Percentiles rank a stretch among this genome's conserved stretches.
These are phyloP conservation scores for Sinotaia quadrata DNA, from an alignment of 2,888 invertebrate species.

Conservation along the genomic window DNA sequence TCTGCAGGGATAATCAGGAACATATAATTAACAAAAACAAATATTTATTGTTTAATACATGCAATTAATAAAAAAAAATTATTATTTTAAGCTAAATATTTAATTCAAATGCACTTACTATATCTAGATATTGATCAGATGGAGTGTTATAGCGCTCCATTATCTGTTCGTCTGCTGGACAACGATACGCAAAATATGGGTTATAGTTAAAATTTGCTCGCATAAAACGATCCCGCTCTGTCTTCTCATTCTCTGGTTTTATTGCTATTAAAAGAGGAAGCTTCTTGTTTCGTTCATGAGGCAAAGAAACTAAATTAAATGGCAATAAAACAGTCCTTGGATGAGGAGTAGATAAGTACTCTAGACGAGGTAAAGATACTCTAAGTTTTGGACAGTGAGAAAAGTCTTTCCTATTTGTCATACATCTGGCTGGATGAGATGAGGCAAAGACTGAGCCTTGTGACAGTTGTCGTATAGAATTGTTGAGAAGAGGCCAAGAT, in stretches of 20 bases:
- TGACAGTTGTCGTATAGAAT: too few species aligned
- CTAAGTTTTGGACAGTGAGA: too few species aligned
- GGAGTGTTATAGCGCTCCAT: conserved; percentile 55
- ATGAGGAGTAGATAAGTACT: not conserved
- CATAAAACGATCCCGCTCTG: conserved; percentile 64
- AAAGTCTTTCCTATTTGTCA: too few species aligned
- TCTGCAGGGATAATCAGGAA: too few species aligned
- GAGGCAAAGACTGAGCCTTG: too few species aligned
- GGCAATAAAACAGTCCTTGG: not conserved
- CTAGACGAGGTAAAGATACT: too few species aligned
- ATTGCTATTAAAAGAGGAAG: conserved; percentile 59
- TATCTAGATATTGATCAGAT: conserved; percentile 53
- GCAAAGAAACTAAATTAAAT: conserved; percentile 1
- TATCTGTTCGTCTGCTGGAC: conserved; percentile 52
- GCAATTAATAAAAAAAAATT: too few species aligned
- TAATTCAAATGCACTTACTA: conserved; percentile 44
- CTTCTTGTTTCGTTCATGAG: conserved; percentile 49
- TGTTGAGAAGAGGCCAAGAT: too few species aligned
- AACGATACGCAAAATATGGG: conserved; percentile 61
- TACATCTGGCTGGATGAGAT: too few species aligned
- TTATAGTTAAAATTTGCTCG: conserved; percentile 63
- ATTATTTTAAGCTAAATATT: too few species aligned
- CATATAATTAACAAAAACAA: conserved; percentile 19
- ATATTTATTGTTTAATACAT: not conserved
- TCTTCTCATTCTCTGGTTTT: conserved; percentile 64